Evolutionary conservation across 2,113 vertebrate species (phyloP).

Genomic region (Trochalopteron elliotii): DNA sequence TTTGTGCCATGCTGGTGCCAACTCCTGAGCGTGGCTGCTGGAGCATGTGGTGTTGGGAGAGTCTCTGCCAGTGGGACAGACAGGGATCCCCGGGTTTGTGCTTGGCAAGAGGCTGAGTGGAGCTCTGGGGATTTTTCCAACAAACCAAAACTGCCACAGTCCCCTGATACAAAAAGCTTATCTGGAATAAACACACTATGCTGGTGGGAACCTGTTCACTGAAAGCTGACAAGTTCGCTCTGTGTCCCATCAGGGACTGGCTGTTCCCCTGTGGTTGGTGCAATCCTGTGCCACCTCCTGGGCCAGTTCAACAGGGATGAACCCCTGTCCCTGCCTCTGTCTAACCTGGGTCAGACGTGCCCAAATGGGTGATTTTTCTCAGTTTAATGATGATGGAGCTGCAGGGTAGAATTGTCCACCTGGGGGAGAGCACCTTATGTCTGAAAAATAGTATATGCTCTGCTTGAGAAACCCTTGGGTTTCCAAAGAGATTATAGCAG

Average conservation of each 20-base stretch:
- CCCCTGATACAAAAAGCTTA: background rate
- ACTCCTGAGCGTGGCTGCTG: background rate
- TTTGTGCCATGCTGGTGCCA: fast-evolving
- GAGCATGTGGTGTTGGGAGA: fast-evolving
- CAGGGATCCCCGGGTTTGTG: background rate
- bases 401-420: background rate
- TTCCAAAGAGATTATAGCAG: background rate
- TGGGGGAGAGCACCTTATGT: background rate
- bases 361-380: background rate
- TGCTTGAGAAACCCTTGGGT: background rate
- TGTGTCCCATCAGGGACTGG: background rate
- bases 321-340: fast-evolving
- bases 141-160: background rate
- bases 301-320: background rate
- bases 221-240: background rate
- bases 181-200: background rate
- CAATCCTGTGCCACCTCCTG: background rate
- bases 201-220: background rate
- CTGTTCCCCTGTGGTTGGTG: background rate
- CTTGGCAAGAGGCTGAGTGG: background rate
- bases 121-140: background rate
- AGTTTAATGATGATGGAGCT: background rate
- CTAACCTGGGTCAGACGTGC: background rate
- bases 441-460: background rate
- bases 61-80: fast-evolving